Conservation (phyloP, 2,797 vertebrate genomes). For the Platalea minor region DNA sequence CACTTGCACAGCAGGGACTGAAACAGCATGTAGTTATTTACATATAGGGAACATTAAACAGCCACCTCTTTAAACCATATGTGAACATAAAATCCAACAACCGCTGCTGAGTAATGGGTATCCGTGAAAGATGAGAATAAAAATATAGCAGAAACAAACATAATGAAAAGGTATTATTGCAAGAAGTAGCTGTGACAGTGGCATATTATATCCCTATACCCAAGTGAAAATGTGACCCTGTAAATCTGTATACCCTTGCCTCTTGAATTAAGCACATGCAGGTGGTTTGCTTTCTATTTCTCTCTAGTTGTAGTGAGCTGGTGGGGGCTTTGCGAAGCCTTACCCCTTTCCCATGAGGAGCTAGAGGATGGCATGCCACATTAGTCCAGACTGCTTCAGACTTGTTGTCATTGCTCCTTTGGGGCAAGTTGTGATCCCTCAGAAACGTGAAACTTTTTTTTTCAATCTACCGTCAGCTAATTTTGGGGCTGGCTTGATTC, state of each 20-base stretch:
- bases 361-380: not conserved
- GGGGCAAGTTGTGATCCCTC: not conserved
- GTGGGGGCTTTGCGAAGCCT: not conserved
- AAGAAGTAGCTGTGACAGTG: not conserved
- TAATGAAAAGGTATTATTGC: not conserved
- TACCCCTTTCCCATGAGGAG: not conserved
- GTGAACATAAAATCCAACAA: constrained; percentile 33
- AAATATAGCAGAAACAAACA: not conserved
- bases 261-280: not conserved
- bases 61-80: constrained; percentile 28
- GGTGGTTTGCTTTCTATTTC: not conserved
- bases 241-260: not conserved
- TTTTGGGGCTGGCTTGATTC: not conserved
- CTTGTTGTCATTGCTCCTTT: not conserved
- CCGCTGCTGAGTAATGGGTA: constrained; percentile 8
- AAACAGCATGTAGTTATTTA: constrained; percentile 50
- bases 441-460: not conserved
- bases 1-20: constrained; percentile 3
- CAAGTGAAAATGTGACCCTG: not conserved
- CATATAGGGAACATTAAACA: constrained; percentile 57
- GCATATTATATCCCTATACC: not conserved
- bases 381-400: not conserved
- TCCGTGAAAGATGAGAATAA: not conserved
- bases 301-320: not conserved
- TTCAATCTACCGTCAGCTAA: not conserved